A percentile compares a stretch with the other conserved stretches of the same genome.
Conservation (phyloP, 2,888 invertebrate species). For the Epirrhoe tristata region DNA sequence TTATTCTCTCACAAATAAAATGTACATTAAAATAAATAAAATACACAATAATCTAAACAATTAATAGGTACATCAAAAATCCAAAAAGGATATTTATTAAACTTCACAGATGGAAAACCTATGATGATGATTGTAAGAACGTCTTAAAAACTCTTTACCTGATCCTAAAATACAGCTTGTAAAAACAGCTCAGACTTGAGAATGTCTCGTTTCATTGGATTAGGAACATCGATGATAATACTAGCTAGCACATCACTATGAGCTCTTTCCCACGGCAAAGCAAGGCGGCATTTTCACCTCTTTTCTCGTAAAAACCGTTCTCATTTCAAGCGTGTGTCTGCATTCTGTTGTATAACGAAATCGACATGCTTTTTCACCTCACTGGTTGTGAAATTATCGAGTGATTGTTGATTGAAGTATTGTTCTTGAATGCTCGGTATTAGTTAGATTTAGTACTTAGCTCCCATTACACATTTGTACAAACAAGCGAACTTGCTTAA, state of each 20-base stretch:
- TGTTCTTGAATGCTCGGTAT: conserved; percentile 31
- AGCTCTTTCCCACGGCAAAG: conserved; percentile 73
- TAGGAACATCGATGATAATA: conserved; percentile 44
- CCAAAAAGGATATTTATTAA: too few species aligned
- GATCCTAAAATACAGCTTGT: too few species aligned
- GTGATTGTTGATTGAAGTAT: conserved; percentile 39
- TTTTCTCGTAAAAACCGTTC: conserved; percentile 73
- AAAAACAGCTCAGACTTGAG: background rate
- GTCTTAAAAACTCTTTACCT: too few species aligned
- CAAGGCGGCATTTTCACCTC: conserved; percentile 71
- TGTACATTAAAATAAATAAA: too few species aligned
- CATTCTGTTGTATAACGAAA: conserved; percentile 53
- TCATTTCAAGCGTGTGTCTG: conserved; percentile 59
- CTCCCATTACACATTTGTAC: background rate
- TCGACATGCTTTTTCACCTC: conserved; percentile 40
- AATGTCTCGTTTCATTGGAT: background rate
- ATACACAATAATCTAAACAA: too few species aligned
- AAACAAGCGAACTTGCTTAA: background rate
- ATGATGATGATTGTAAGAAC: too few species aligned
- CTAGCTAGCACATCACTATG: conserved; percentile 55
- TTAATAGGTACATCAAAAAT: too few species aligned
- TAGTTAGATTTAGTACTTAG: background rate
- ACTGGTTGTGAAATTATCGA: conserved; percentile 45
- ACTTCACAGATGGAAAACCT: too few species aligned
- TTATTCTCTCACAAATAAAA: too few species aligned